Percentiles rank a stretch among this genome's conserved stretches.
These are phyloP conservation scores for Andrena camellia DNA, from an alignment of 2,888 invertebrate genomes.

Conservation along the genomic window DNA sequence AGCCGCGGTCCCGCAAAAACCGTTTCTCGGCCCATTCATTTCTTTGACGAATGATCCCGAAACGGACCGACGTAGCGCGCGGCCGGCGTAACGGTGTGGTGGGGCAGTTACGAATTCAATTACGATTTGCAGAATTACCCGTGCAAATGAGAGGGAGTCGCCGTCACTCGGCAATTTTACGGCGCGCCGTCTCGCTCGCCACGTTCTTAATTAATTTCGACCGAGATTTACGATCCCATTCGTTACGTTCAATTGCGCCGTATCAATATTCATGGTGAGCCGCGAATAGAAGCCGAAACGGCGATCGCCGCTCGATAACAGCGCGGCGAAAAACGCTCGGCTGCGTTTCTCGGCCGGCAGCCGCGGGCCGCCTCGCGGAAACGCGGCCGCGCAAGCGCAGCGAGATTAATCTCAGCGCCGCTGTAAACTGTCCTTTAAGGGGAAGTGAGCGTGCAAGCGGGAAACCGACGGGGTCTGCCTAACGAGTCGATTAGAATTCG, in stretches of 20 bases:
- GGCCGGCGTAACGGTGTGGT: not conserved
- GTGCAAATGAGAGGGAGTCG: constrained; percentile 69
- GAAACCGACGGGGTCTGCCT: constrained; percentile 55
- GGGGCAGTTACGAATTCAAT: constrained; percentile 70
- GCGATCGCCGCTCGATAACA: constrained; percentile 47
- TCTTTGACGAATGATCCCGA: constrained; percentile 72
- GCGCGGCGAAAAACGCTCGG: not conserved
- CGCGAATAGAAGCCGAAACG: constrained; percentile 44
- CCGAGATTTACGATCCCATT: constrained; percentile 73
- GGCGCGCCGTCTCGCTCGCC: constrained; percentile 40
- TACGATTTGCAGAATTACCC: constrained; percentile 74
- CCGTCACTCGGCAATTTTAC: constrained; percentile 57
- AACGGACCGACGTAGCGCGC: constrained; percentile 9
- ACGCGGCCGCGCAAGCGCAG: not conserved
- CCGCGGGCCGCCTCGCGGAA: not conserved
- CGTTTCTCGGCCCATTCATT: constrained; percentile 65
- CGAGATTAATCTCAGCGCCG: constrained; percentile 24
- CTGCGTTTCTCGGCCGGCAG: not conserved
- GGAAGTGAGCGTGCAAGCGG: constrained; percentile 20
- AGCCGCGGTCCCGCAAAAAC: constrained; percentile 46
- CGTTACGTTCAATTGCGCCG: constrained; percentile 69
- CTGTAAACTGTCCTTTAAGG: constrained; percentile 50
- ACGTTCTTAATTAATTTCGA: constrained; percentile 69
- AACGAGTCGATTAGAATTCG: constrained; percentile 66
- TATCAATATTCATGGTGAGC: constrained; percentile 70